These are phyloP conservation scores for Prenolepis imparis DNA, from an alignment of 2,888 invertebrate species.

Conservation along the genomic window DNA sequence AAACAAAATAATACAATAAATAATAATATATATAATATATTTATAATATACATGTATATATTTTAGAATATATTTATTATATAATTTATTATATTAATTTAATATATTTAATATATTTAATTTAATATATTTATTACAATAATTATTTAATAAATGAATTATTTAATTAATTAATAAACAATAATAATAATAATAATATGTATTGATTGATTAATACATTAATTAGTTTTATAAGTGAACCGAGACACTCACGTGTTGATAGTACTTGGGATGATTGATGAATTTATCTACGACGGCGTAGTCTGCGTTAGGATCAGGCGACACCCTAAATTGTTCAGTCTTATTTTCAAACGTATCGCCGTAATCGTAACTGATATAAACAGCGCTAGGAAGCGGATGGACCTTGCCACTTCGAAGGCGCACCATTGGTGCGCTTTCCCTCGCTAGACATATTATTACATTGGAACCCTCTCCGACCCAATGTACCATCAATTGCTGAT, in stretches of 20 bases:
- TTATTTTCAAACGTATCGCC: conserved; percentile 93
- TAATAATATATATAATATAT: too few species aligned
- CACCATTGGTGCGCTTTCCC: conserved; percentile 89
- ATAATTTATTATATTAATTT: too few species aligned
- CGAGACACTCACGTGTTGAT: conserved; percentile 91
- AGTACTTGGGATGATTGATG: conserved; percentile 93
- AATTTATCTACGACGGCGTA: conserved; percentile 94
- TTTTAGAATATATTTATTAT: too few species aligned
- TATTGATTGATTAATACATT: too few species aligned
- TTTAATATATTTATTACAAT: too few species aligned
- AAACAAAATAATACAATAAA: too few species aligned
- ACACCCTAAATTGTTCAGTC: conserved; percentile 89
- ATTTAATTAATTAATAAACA: too few species aligned
- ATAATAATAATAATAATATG: too few species aligned
- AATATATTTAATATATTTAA: too few species aligned
- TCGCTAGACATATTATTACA: conserved; percentile 94
- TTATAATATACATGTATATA: too few species aligned
- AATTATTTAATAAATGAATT: too few species aligned
- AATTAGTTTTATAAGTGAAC: too few species aligned
- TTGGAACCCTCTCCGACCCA: conserved; percentile 96
- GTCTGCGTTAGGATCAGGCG: conserved; percentile 83
- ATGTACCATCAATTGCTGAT: conserved; percentile 96
- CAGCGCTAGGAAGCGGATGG: conserved; percentile 88
- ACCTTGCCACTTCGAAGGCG: conserved; percentile 67
- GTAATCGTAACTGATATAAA: conserved; percentile 95